Percentiles rank a stretch among this genome's conserved stretches.
Evolutionary conservation across 1,140 invertebrate genomes (phyloP).

Genomic region (Drosophila busckii): DNA sequence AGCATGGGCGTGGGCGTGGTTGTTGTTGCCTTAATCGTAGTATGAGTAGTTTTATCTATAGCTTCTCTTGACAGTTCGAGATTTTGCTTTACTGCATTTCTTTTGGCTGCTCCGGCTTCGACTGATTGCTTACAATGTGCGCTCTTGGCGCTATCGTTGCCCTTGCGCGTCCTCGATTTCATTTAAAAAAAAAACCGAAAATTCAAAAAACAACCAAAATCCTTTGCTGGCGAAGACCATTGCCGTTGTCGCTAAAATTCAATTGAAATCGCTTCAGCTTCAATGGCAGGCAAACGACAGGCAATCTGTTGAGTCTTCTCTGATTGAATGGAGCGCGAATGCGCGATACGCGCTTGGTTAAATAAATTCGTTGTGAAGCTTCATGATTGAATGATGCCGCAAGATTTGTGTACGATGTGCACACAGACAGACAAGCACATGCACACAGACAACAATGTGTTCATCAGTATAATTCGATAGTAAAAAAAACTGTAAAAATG

Average conservation of each 20-base stretch:
- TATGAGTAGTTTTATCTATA: conserved; percentile 61
- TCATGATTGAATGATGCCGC: conserved; percentile 17
- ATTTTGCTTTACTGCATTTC: conserved; percentile 16
- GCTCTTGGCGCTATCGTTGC: conserved; percentile 12
- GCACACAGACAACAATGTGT: conserved; percentile 57
- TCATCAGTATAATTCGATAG: too few species aligned
- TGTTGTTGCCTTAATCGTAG: conserved; percentile 2
- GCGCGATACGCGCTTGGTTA: conserved; percentile 52
- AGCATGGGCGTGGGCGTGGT: too few species aligned
- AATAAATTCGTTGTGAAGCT: conserved; percentile 16
- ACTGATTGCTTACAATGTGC: conserved; percentile 60
- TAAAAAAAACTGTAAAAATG: too few species aligned
- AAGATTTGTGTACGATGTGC: conserved; percentile 30
- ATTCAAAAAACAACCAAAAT: conserved; percentile 54
- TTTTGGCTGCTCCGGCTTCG: not conserved
- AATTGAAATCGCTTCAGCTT: conserved; percentile 72
- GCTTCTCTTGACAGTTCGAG: conserved; percentile 51
- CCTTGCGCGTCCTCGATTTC: conserved; percentile 24
- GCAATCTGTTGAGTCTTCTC: conserved; percentile 68
- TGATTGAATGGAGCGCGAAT: conserved; percentile 64
- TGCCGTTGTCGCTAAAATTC: conserved; percentile 63
- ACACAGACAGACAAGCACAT: not conserved
- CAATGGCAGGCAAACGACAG: conserved; percentile 69
- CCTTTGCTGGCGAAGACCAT: conserved; percentile 44
- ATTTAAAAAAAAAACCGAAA: conserved; percentile 15